A percentile compares a stretch with the other conserved stretches of the same genome.
These are phyloP conservation scores for Pangasius mekongensis DNA, from an alignment of 2,797 vertebrate species.

Conservation along the genomic window DNA sequence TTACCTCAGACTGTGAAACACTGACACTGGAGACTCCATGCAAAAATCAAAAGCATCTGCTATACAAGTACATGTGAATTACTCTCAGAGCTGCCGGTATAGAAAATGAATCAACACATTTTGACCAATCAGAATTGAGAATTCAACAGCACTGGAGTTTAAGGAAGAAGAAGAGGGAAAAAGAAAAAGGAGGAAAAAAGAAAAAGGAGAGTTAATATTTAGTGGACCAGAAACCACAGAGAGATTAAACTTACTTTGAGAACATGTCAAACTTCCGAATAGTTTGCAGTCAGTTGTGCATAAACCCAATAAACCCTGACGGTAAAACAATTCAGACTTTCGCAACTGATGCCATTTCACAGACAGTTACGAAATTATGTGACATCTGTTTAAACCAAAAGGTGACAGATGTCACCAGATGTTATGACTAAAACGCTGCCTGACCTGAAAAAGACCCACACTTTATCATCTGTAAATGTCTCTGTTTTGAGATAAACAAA, in stretches of 20 bases:
- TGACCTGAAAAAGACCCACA: neutral
- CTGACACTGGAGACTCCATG: neutral
- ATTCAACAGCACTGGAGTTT: neutral
- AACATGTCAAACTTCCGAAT: neutral
- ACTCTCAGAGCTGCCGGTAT: no score
- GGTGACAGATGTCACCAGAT: conserved; percentile 13
- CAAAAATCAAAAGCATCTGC: neutral
- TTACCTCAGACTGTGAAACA: neutral
- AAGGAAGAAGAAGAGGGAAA: no score
- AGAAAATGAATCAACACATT: neutral
- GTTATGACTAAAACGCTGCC: neutral
- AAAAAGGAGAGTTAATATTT: neutral
- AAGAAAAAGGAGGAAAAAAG: no score
- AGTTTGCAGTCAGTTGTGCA: neutral
- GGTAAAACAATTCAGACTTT: neutral
- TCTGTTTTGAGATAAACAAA: neutral
- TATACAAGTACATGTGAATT: neutral
- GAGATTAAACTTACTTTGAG: neutral
- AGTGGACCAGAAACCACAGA: neutral
- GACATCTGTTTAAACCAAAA: conserved; percentile 1
- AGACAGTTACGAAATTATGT: neutral
- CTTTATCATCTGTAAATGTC: neutral
- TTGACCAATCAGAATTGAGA: neutral
- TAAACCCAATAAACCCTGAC: neutral
- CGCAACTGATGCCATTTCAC: neutral